phyloP scores from a whole-genome alignment of 92 coral and sea anemone species.

The Siderastrea siderea region DNA sequence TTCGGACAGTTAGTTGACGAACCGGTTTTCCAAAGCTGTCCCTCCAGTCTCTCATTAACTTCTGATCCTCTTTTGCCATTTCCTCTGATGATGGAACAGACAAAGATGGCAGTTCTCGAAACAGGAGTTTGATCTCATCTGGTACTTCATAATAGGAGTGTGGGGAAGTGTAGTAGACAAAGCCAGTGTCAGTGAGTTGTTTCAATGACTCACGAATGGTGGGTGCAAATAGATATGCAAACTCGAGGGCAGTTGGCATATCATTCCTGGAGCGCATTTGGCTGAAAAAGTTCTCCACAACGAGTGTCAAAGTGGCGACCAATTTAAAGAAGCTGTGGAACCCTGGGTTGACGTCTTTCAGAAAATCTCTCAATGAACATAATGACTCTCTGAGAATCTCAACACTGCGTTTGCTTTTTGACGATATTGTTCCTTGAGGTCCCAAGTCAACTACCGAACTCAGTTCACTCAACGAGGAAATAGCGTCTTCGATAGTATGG shows the following conservation, averaged over 20 bases:
- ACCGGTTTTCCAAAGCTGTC: constrained; percentile 63
- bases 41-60: constrained; percentile 67
- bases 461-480: constrained; percentile 20
- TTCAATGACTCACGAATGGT: constrained; percentile 54
- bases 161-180: constrained; percentile 46
- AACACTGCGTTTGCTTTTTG: constrained; percentile 37
- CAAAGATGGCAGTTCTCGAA: constrained; percentile 30
- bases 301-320: constrained; percentile 37
- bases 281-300: constrained; percentile 52
- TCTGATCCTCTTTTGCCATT: constrained; percentile 62
- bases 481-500: constrained; percentile 8
- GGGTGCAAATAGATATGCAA: constrained; percentile 50
- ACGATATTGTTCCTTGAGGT: constrained; percentile 31
- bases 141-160: constrained; percentile 41
- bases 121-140: constrained; percentile 41
- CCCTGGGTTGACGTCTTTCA: constrained; percentile 4
- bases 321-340: constrained; percentile 12
- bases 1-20: constrained; percentile 53
- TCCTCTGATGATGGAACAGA: constrained; percentile 33
- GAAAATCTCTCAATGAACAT: constrained; percentile 12
- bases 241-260: constrained; percentile 58
- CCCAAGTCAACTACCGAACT: background rate
- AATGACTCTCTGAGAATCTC: constrained; percentile 27
- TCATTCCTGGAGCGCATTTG: constrained; percentile 57
- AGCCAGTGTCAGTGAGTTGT: constrained; percentile 42